These are phyloP conservation scores for Acanthochromis polyacanthus DNA, from an alignment of 2,113 vertebrate genomes.

Conservation along the genomic window DNA sequence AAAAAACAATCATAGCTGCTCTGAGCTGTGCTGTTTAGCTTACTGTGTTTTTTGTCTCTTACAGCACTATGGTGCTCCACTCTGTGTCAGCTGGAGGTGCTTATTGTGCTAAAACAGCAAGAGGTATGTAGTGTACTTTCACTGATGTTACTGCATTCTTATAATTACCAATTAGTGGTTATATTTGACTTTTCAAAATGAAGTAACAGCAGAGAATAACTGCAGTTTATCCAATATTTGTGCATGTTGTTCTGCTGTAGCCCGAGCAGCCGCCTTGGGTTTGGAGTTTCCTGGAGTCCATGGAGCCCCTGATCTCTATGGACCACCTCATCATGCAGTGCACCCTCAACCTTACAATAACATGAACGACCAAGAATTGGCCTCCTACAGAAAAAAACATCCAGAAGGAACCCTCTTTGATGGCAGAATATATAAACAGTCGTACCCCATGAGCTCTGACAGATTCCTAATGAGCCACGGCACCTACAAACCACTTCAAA, in stretches of 20 bases:
- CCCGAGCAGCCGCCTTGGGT: slow-evolving; percentile 65
- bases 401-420: background rate
- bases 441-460: slow-evolving; percentile 1
- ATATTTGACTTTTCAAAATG: slow-evolving; percentile 34
- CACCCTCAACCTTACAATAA: background rate
- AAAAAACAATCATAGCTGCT: slow-evolving; percentile 13
- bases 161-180: slow-evolving; percentile 32
- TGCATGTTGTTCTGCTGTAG: slow-evolving; percentile 36
- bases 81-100: slow-evolving; percentile 70
- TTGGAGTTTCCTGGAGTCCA: slow-evolving; percentile 60
- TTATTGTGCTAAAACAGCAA: slow-evolving; percentile 73
- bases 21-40: slow-evolving; percentile 16
- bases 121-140: slow-evolving; percentile 58
- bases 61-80: slow-evolving; percentile 49
- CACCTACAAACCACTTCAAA: slow-evolving; percentile 5
- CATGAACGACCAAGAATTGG: background rate
- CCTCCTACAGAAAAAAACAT: background rate
- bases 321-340: slow-evolving; percentile 6
- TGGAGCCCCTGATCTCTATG: slow-evolving; percentile 43
- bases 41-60: slow-evolving; percentile 16
- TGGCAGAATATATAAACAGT: background rate
- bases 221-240: background rate
- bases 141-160: slow-evolving; percentile 14
- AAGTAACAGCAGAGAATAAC: background rate
- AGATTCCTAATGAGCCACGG: background rate